Evolutionary conservation across 2,797 vertebrate species (phyloP).

Genomic region (Rhinogobio ventralis): DNA sequence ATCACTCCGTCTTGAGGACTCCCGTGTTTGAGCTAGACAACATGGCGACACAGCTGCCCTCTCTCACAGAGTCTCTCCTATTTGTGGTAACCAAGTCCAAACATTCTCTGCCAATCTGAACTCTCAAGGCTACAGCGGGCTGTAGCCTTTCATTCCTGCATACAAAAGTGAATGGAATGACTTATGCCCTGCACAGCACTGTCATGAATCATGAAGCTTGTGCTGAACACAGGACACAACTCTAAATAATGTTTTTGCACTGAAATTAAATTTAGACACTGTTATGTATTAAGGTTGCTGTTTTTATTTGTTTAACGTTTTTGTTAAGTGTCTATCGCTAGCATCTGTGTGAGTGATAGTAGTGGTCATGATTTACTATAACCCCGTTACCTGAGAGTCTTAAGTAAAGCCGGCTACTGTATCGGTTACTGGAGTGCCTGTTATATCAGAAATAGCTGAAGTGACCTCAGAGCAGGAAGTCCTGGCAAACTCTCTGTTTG

Average conservation of each 20-base stretch:
- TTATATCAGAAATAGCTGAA: slow-evolving; percentile 8
- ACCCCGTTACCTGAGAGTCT: neutral
- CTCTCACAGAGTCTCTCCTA: slow-evolving; percentile 22
- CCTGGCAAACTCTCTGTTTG: neutral
- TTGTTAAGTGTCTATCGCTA: slow-evolving; percentile 10
- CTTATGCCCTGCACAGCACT: slow-evolving; percentile 12
- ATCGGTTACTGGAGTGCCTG: slow-evolving; percentile 12
- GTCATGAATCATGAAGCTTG: neutral
- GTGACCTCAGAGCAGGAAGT: slow-evolving; percentile 30
- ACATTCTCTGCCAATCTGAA: slow-evolving; percentile 50
- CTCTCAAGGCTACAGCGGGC: slow-evolving; percentile 54
- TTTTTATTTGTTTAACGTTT: neutral
- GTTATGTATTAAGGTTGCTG: slow-evolving; percentile 9
- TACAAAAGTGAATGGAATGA: slow-evolving; percentile 41
- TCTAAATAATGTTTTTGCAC: slow-evolving; percentile 17
- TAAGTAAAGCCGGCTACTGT: neutral
- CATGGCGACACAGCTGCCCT: slow-evolving; percentile 25
- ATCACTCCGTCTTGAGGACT: neutral
- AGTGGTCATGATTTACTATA: slow-evolving; percentile 26
- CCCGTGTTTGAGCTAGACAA: slow-evolving; percentile 9
- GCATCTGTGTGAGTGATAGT: slow-evolving; percentile 13
- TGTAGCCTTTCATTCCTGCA: slow-evolving; percentile 41
- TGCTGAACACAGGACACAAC: slow-evolving; percentile 11
- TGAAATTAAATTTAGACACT: slow-evolving; percentile 27
- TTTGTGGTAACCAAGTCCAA: slow-evolving; percentile 43